These are phyloP conservation scores for Crypturellus undulatus DNA, from an alignment of 2,113 vertebrate genomes.

Conservation along the genomic window DNA sequence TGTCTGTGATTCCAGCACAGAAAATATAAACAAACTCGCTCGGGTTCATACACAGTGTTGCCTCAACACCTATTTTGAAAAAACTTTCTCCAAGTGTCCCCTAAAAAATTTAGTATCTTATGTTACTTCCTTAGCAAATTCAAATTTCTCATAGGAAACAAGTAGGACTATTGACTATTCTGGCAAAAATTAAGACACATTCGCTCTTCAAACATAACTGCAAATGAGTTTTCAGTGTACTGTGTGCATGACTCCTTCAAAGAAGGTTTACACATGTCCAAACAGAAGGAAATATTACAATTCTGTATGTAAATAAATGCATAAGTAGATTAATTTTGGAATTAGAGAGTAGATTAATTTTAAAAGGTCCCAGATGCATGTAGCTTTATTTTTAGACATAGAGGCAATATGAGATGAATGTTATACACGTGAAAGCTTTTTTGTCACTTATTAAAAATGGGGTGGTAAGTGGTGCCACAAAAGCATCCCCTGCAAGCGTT, in stretches of 20 bases:
- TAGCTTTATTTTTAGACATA: not conserved
- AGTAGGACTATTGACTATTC: not conserved
- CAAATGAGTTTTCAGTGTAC: not conserved
- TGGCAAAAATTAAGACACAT: not conserved
- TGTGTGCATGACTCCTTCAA: not conserved
- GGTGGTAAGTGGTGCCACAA: not conserved
- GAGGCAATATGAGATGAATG: accelerated
- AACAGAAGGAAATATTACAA: not conserved
- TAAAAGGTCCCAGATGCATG: not conserved
- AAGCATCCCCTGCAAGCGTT: not conserved
- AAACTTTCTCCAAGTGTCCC: not conserved
- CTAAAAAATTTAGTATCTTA: not conserved
- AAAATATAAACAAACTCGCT: slow-evolving; percentile 11
- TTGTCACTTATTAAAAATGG: not conserved
- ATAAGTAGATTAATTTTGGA: not conserved
- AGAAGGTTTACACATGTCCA: not conserved
- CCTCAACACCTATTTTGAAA: not conserved
- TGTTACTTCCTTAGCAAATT: not conserved
- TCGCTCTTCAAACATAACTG: not conserved
- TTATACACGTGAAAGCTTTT: not conserved
- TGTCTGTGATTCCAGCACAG: not conserved
- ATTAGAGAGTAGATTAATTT: not conserved
- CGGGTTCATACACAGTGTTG: not conserved
- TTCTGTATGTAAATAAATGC: not conserved
- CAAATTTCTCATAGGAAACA: not conserved